Evolutionary conservation across 2,113 vertebrate species (phyloP), one percentile per base, ranked within the genome.

Genomic region (Paracanthobrama guichenoti): DNA sequence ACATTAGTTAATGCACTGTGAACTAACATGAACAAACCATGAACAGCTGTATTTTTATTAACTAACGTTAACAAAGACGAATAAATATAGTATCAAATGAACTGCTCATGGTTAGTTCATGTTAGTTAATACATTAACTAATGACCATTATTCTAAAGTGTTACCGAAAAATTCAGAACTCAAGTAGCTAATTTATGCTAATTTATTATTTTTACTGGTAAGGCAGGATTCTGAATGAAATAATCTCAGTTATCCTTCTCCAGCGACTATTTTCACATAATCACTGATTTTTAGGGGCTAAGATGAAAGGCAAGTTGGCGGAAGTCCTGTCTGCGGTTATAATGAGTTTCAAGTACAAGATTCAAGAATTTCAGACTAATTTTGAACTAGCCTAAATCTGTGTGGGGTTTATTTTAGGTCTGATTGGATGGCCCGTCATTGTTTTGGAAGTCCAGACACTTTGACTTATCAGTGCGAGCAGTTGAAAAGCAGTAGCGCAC

Each of bases 401-500:
- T 67, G 44, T 48, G 53, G n/a, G 31, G 64, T 81, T 81, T 81
- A 81, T 81, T 81, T 81, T 55, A 81, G 28, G 28, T 24, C 44
- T 0, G 26, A 48, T 13, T 48, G 59, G 9, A 18, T 35, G 16
- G 14, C 31, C 28, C 24, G 2, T 67, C 26, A 14, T 31, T 80
- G 78, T 80, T 20, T 80, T 80, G 26, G 24, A 31, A 50, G 28
- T 64, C 66, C 39, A 73, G 53, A 79, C 64, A n/a, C 73, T 78
- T 53, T 28, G 22, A 57, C 62, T 72, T 81, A 86, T 89, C 84
- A 18, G 39, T 53, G 64, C 82, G 86, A 88, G 82, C 67, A 81
- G 85, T 66, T 85, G 72, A 83, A 86, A 82, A 86, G 66, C 79
- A 55, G 66, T 79, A 85, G 82, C 53, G 62, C 78, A 82, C 90